phyloP scores from a whole-genome alignment of 2,797 vertebrate species.

The Chaunax sp. region DNA sequence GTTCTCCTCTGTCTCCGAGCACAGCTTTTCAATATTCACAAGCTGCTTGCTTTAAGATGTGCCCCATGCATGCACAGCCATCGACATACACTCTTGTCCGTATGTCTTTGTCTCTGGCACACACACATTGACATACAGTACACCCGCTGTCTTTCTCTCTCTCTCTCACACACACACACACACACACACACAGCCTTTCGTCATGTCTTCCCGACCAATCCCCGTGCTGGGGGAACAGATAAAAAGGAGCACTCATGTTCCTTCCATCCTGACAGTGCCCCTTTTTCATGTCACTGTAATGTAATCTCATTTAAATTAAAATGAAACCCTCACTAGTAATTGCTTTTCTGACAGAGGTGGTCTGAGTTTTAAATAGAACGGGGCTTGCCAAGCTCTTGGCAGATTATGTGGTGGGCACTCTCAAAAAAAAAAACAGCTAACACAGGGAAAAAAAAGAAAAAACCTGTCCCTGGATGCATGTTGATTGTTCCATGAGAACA shows the following conservation, averaged over 20 bases:
- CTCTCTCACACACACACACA: slow-evolving; percentile 2
- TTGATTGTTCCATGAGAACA: slow-evolving; percentile 36
- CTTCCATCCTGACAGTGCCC: slow-evolving; percentile 74
- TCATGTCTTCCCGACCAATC: slow-evolving; percentile 49
- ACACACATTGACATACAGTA: slow-evolving; percentile 25
- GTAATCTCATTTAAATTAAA: slow-evolving; percentile 87
- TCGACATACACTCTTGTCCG: slow-evolving; percentile 17
- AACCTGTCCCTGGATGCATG: slow-evolving; percentile 30
- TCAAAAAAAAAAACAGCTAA: background rate
- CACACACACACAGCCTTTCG: slow-evolving; percentile 36
- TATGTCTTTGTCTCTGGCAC: slow-evolving; percentile 28
- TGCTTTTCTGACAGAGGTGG: slow-evolving; percentile 87
- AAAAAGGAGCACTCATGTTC: slow-evolving; percentile 77
- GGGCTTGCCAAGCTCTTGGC: slow-evolving; percentile 54
- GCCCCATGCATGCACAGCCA: slow-evolving; percentile 26
- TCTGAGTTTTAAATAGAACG: slow-evolving; percentile 80
- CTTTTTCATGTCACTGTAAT: slow-evolving; percentile 82
- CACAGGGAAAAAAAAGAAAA: background rate
- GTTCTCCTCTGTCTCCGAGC: slow-evolving; percentile 57
- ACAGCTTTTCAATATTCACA: slow-evolving; percentile 54
- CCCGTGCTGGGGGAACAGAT: slow-evolving; percentile 74
- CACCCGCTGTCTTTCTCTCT: background rate
- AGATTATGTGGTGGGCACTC: slow-evolving; percentile 64
- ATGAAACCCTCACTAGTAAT: slow-evolving; percentile 84
- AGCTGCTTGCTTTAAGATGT: slow-evolving; percentile 39